Conservation (phyloP, 1,140 invertebrate species). For the Tyrophagus putrescentiae region DNA sequence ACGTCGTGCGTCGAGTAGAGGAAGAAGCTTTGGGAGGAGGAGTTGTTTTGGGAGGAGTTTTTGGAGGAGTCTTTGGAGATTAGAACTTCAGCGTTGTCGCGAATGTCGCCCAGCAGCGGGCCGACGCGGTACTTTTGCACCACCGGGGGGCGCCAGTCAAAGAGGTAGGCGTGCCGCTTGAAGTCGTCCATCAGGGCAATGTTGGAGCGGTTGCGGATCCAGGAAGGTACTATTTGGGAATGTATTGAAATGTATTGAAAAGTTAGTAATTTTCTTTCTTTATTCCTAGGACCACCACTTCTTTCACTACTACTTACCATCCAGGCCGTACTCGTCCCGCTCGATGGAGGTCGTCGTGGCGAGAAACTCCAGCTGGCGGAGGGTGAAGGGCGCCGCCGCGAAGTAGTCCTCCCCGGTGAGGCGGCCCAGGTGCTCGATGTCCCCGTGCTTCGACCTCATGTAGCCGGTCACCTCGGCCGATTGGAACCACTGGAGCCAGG, state of each 20-base stretch:
- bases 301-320: no score
- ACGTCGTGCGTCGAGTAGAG: slow-evolving; percentile 18
- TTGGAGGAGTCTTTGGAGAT: neutral
- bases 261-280: no score
- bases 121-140: slow-evolving; percentile 18
- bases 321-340: slow-evolving; percentile 10
- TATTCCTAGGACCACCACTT: no score
- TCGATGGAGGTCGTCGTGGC: slow-evolving; percentile 16
- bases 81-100: neutral
- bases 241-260: no score
- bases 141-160: slow-evolving; percentile 5
- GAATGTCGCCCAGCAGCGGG: neutral
- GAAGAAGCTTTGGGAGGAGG: slow-evolving; percentile 1
- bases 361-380: slow-evolving; percentile 16
- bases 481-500: neutral
- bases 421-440: neutral
- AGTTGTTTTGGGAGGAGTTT: neutral
- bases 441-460: neutral
- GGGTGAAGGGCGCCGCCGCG: neutral
- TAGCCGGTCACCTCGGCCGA: slow-evolving; percentile 6
- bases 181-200: neutral
- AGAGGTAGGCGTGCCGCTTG: slow-evolving; percentile 13
- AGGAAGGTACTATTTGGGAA: no score
- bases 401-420: slow-evolving; percentile 11
- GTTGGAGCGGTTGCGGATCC: slow-evolving; percentile 10